These are phyloP conservation scores for Craniophora ligustri DNA, from an alignment of 2,888 invertebrate genomes.

Conservation along the genomic window DNA sequence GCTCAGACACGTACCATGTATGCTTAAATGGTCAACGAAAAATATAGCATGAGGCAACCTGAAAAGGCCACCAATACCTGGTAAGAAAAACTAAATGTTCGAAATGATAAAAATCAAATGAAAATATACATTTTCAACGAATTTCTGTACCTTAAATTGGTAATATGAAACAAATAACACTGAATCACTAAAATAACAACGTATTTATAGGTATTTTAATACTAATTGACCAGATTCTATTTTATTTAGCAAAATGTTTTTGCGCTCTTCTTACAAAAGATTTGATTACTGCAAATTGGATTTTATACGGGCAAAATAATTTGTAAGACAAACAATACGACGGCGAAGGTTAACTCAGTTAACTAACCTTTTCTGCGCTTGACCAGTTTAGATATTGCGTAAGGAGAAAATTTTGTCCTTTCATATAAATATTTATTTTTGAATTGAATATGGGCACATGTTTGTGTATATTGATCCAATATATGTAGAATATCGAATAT, in stretches of 20 bases:
- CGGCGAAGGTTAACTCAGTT: slow-evolving; percentile 34
- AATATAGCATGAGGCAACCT: no score
- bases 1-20: no score
- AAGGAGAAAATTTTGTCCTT: not conserved
- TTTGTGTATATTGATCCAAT: no score
- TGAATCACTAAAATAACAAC: slow-evolving; percentile 1
- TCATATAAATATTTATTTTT: not conserved
- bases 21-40: no score
- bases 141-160: no score
- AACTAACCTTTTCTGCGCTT: slow-evolving; percentile 21
- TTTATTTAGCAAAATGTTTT: slow-evolving; percentile 25
- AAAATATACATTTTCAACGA: no score
- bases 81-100: no score
- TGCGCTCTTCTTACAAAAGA: slow-evolving; percentile 24
- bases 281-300: slow-evolving; percentile 31
- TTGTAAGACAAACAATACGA: slow-evolving; percentile 32
- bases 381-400: slow-evolving; percentile 18
- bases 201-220: not conserved
- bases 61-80: no score
- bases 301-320: slow-evolving; percentile 34
- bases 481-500: no score
- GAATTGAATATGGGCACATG: no score
- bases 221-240: slow-evolving; percentile 15
- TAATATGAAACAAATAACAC: not conserved
- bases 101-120: no score